Evolutionary conservation across 2,113 vertebrate species (phyloP), one percentile per base, ranked within the genome.

Genomic region (Vidua macroura): DNA sequence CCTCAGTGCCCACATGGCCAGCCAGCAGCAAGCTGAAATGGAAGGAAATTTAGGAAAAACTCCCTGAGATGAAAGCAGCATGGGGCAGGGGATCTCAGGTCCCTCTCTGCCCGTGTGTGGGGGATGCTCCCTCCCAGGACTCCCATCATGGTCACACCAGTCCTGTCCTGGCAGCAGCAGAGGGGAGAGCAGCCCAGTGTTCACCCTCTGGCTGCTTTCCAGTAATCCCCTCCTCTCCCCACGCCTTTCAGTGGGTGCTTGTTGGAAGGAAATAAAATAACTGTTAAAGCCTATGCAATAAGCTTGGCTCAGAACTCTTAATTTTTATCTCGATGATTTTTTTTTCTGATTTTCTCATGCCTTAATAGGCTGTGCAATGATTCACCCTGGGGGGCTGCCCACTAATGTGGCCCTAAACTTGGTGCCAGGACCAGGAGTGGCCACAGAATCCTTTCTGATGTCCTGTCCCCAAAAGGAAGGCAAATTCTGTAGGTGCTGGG

Each of bases 141-240:
- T 37, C 23, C 1, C 25, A 8, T 1, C 1, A 0, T 13, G 52
- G 11, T 31, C 51, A 24, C 46, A 9, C 33, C 35, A 43, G 13
- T 23, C 33, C 59, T 48, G 35, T 31, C 5, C 41, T 2, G 3
- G 10, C 27, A 51, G 41, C 41, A 62, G 77, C 35, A 27, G 13
- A 13, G 16, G 17, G 56, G 21, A 53, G 27, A 21, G 14, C 17
- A 31, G 28, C 33, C 23, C 55, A 67, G 9, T 7, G 44, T 13
- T 75, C 58, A n/a, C 21, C 33, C 27, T 35, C 51, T 11, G 3
- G 10, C 0, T 56, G 48, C 30, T 62, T 23, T n/a, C 8, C 3
- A 81, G 53, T 7, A 31, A 58, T 18, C 27, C 17, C 27, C 22
- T 68, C 18, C 28, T 30, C 43, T 41, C 19, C n/a, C 35, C 13